A percentile compares a stretch with the other conserved stretches of the same genome.
phyloP scores from a whole-genome alignment of 2,797 vertebrate species.

The Lagorchestes hirsutus region DNA sequence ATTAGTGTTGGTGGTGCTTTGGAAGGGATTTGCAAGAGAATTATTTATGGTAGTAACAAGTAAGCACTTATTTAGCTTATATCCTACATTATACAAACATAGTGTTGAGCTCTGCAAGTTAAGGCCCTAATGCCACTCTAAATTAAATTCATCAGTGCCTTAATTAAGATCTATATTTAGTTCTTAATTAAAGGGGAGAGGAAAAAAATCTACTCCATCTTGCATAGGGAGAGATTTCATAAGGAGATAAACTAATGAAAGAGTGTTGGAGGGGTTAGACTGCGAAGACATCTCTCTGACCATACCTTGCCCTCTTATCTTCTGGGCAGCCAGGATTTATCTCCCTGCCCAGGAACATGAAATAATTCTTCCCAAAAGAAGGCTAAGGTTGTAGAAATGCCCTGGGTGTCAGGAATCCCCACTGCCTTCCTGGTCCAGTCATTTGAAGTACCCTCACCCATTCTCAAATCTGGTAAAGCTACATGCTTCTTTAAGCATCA shows the following conservation, averaged over 20 bases:
- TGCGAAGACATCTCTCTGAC: slow-evolving; percentile 26
- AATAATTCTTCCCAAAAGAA: slow-evolving; percentile 5
- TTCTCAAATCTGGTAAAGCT: not conserved
- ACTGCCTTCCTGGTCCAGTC: not conserved
- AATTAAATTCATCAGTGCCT: slow-evolving; percentile 91
- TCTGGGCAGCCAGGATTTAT: slow-evolving; percentile 14
- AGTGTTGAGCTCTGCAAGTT: slow-evolving; percentile 80
- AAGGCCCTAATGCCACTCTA: slow-evolving; percentile 87
- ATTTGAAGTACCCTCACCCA: not conserved
- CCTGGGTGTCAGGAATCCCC: not conserved
- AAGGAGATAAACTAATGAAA: slow-evolving; percentile 74
- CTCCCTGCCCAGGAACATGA: not conserved
- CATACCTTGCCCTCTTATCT: slow-evolving; percentile 52
- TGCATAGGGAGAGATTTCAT: slow-evolving; percentile 70
- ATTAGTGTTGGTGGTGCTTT: slow-evolving; percentile 74
- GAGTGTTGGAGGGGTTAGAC: fast-evolving
- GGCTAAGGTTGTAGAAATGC: not conserved
- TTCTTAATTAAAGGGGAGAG: slow-evolving; percentile 86
- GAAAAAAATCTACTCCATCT: slow-evolving; percentile 72
- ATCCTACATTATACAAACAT: slow-evolving; percentile 87
- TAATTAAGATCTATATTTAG: slow-evolving; percentile 91
- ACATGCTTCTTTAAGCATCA: not conserved
- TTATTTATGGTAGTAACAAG: slow-evolving; percentile 86
- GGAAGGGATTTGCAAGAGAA: slow-evolving; percentile 84
- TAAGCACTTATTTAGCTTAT: slow-evolving; percentile 86